Base-by-base conservation (phyloP, 2,113 vertebrate species). In the Peromyscus leucopus region DNA sequence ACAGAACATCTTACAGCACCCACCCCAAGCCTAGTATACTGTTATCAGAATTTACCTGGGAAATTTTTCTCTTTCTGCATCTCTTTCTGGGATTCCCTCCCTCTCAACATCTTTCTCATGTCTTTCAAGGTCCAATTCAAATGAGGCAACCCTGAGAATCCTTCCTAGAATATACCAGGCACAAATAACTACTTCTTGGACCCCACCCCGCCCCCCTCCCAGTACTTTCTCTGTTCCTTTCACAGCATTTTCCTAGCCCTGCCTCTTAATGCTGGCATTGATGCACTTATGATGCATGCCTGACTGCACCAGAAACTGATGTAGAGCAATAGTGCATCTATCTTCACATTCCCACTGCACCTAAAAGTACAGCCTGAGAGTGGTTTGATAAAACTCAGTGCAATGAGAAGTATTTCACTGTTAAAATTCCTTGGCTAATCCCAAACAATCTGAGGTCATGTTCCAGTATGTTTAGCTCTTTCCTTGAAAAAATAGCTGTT, bases 101-200 rank as follows among this genome's bases (percentile, higher is more conserved):
- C 67, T 71, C 28, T 80, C 12, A 79, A 63, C 22, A 74, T 19
- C 36, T 59, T 83, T 74, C 74, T 80, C 51, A 3, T 24, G 26
- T 67, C 21, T 83, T 92, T 85, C 80, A 93, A 78, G 26, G 24
- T 39, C 33, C 87, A 65, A 46, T 42, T 86, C 72, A 63, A 93
- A 63, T 42, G 3, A 78, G 33, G 33, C n/a, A 78, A 39, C 16
- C 31, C n/a, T n/a, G 11, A 33, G 76, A 89, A 74, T 2, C 48
- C 57, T 59, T 84, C 16, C 31, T 31, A 39, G 65, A 42, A 72
- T 51, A 85, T 42, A 36, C 15, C 10, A 63, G 42, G 12, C 26
- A 65, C 16, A 74, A 46, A 7, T 55, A 36, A 33, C 36, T 79
- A 79, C 15, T 39, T 67, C 63, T 89, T 48, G 59, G 78, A 46